A percentile compares a stretch with the other conserved stretches of the same genome.
phyloP scores from a whole-genome alignment of 2,113 vertebrate genomes.

The Garra rufa region DNA sequence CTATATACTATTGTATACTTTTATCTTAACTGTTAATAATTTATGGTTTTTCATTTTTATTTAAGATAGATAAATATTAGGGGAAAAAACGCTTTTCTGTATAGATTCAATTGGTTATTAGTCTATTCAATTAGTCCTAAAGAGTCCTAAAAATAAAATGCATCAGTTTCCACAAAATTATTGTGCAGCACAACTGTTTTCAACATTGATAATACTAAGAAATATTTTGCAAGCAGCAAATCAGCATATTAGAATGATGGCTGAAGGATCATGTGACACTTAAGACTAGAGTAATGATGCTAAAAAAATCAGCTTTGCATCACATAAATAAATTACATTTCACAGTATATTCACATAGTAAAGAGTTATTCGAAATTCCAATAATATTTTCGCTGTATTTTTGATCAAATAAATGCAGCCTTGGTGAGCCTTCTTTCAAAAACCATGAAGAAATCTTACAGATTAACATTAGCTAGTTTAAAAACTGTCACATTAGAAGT shows the following conservation, averaged over 20 bases:
- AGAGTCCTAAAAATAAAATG: background rate
- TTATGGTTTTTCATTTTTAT: no score
- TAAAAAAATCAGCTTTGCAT: background rate
- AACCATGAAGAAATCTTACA: no score
- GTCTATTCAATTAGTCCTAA: background rate
- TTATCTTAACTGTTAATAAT: no score
- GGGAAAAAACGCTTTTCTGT: no score
- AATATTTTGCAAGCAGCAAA: background rate
- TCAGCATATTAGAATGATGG: background rate
- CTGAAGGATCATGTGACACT: background rate
- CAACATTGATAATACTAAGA: background rate
- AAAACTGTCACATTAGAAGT: no score
- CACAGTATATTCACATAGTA: background rate
- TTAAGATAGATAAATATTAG: no score
- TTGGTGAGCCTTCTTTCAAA: no score
- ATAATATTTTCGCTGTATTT: background rate
- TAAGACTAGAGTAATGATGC: background rate
- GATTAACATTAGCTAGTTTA: no score
- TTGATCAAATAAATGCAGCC: background rate
- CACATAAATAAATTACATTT: background rate
- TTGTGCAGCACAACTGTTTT: background rate
- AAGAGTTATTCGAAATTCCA: background rate
- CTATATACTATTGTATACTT: no score
- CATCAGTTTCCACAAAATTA: background rate
- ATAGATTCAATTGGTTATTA: no score